These are phyloP conservation scores for Centropyge bicolor DNA, from an alignment of 2,797 vertebrate species.

Conservation along the genomic window DNA sequence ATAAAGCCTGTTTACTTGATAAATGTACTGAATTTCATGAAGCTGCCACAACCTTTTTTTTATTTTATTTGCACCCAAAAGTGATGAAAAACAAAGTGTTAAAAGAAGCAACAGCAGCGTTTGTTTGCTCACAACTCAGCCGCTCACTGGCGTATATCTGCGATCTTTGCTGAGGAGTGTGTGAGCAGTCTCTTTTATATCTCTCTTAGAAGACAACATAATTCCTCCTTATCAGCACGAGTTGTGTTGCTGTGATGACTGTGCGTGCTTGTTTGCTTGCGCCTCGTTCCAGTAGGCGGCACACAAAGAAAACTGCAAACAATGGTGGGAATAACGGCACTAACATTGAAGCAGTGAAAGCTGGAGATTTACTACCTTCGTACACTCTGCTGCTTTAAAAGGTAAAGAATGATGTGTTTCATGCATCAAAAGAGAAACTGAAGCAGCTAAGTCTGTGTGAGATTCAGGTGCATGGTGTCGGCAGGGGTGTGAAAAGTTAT, in stretches of 20 bases:
- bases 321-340: background rate
- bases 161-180: background rate
- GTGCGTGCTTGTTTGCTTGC: background rate
- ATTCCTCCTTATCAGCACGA: background rate
- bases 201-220: background rate
- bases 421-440: background rate
- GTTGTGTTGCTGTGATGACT: background rate
- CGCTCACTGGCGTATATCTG: background rate
- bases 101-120: background rate
- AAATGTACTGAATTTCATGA: conserved; percentile 16
- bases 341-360: background rate
- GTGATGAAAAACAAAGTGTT: background rate
- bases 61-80: conserved; percentile 14
- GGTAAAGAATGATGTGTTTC: background rate
- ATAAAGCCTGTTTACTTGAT: background rate
- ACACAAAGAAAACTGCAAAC: background rate
- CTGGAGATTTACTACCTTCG: background rate
- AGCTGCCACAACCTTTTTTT: background rate
- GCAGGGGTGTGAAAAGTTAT: conserved; percentile 14
- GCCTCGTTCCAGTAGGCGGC: background rate
- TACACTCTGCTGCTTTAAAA: background rate
- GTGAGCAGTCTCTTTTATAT: background rate
- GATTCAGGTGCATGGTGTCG: background rate
- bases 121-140: background rate
- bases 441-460: background rate